Base-by-base conservation (phyloP, 2,888 invertebrate species). In the Caenorhabditis sinica region DNA sequence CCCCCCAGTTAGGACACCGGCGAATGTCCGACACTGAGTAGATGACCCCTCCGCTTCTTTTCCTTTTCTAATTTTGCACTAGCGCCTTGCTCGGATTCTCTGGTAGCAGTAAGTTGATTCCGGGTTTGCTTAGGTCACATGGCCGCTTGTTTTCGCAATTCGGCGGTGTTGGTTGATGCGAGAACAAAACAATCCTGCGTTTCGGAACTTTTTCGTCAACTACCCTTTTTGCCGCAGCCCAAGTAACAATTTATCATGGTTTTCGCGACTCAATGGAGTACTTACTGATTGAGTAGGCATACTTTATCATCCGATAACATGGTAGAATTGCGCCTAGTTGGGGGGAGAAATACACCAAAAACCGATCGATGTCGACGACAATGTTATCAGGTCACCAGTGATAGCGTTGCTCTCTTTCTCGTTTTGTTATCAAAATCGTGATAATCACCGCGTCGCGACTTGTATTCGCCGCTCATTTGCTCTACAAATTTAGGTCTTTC, bases 361-460 rank as follows among this genome's bases (percentile, higher is more conserved):
- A 51, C 28, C 77, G 53, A 77, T 77, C 69, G 66, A 77, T 69
- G 77, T 58, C 61, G 61, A 25, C n/a, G 68, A 53, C 68, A 69
- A 17, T 58, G 80, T 80, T 80, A 80, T 80, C 80, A 80, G 80
- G 72, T 80, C 56, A 80, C 11, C 33, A 33, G 15, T 33, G 80
- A 80, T 80, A 72, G 58, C 58, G 72, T 33, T 80, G 72, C 80
- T 80, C 80, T 65, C 49, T n/a, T 53, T 30, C 30, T 53, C 15
- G 33, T 60, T 43, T 53, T 72, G 72, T 73, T 53, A 56, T 76
- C 66, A 20, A 13, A 43, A 43, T 51, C 49, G 8, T 49, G 80
- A 80, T 80, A 65, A 80, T 30, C 80, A 65, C 80, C 72, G 72
- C 66, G 49, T 49, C 72, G 80, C 56, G 61, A 36, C 65, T 56